Evolutionary conservation across 2,888 invertebrate genomes (phyloP).

Genomic region (Plagiodera versicolora): DNA sequence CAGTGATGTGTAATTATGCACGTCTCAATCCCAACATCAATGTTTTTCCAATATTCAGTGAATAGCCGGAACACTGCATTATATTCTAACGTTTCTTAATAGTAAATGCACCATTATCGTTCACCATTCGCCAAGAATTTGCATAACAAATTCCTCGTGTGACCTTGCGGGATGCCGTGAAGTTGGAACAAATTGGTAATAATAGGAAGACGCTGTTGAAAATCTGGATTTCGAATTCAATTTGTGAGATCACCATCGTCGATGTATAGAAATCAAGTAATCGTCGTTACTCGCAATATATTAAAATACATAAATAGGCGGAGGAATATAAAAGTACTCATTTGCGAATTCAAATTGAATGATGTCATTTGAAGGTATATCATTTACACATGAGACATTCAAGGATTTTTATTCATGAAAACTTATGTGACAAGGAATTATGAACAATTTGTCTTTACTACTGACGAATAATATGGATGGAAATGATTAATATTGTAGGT

Average conservation of each 20-base stretch:
- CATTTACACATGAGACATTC: not conserved
- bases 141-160: constrained; percentile 5
- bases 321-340: not conserved
- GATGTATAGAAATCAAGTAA: not conserved
- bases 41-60: too few relatives aligned
- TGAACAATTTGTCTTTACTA: not conserved
- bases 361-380: constrained; percentile 11
- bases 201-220: constrained; percentile 3
- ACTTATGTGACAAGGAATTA: too few relatives aligned
- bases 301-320: not conserved
- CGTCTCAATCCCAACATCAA: too few relatives aligned
- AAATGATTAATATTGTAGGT: too few relatives aligned
- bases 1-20: too few relatives aligned
- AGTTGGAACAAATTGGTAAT: constrained; percentile 9
- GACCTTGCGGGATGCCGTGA: constrained; percentile 3
- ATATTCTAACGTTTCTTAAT: not conserved
- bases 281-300: not conserved
- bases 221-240: constrained; percentile 8
- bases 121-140: not conserved
- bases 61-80: too few relatives aligned
- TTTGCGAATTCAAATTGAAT: not conserved
- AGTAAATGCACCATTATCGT: not conserved
- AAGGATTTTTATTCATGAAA: not conserved
- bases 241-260: constrained; percentile 2
- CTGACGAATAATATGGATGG: too few relatives aligned